Conservation (phyloP, 2,113 vertebrate genomes). For the Phrynosoma blainvillii region DNA sequence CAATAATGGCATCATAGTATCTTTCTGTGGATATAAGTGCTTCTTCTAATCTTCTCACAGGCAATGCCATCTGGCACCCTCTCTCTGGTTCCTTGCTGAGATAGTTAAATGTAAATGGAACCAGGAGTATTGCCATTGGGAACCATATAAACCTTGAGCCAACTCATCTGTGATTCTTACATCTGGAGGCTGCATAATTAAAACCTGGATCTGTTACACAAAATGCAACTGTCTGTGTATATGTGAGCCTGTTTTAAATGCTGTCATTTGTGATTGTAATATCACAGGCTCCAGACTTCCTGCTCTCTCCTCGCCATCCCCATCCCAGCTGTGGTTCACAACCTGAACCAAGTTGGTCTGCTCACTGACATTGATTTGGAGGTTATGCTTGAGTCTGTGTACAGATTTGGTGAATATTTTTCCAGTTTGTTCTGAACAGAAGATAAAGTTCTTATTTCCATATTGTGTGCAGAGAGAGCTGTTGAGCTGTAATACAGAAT, state of each 20-base stretch:
- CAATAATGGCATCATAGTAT: neutral
- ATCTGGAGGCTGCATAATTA: slow-evolving; percentile 25
- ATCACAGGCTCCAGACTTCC: neutral
- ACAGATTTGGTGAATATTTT: neutral
- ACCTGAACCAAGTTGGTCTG: neutral
- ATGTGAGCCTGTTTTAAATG: neutral
- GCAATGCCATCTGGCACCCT: neutral
- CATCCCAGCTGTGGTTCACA: neutral
- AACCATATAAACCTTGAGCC: slow-evolving; percentile 14
- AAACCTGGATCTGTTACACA: neutral
- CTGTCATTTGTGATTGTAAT: neutral
- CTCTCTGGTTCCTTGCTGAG: slow-evolving; percentile 22
- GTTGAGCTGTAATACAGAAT: neutral
- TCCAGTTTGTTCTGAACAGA: neutral
- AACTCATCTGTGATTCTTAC: slow-evolving; percentile 28
- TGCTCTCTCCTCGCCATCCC: too few relatives aligned
- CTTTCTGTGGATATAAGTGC: neutral
- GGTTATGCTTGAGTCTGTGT: neutral
- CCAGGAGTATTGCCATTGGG: slow-evolving; percentile 11
- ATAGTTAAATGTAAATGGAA: slow-evolving; percentile 28
- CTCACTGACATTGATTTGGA: neutral
- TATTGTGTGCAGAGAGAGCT: neutral
- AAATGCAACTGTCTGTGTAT: neutral
- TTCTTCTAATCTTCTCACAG: accelerated
- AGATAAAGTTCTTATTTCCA: neutral